These are phyloP conservation scores for Drosophila peninsularis DNA, from an alignment of 2,888 invertebrate species.

Conservation along the genomic window DNA sequence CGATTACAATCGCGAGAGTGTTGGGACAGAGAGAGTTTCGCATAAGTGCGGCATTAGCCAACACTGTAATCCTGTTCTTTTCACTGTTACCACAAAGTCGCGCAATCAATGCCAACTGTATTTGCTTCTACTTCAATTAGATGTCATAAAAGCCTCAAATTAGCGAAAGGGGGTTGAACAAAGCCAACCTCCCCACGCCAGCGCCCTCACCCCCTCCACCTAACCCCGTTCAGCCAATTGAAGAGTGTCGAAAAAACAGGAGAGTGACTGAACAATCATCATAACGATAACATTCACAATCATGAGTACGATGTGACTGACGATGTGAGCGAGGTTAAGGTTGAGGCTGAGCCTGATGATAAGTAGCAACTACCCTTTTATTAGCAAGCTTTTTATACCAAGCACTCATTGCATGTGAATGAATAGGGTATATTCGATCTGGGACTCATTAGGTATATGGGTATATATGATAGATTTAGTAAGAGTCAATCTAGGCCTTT, in stretches of 20 bases:
- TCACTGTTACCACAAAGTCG: slow-evolving; percentile 25
- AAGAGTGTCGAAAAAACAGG: slow-evolving; percentile 45
- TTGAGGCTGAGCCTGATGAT: slow-evolving; percentile 23
- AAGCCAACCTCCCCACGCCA: neutral
- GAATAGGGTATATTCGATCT: neutral
- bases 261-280: slow-evolving; percentile 18
- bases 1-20: slow-evolving; percentile 34
- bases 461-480: too few species aligned
- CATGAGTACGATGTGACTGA: slow-evolving; percentile 15
- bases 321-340: neutral
- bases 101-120: slow-evolving; percentile 59
- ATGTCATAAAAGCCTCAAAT: slow-evolving; percentile 68
- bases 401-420: neutral
- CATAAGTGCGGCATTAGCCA: slow-evolving; percentile 23
- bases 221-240: slow-evolving; percentile 27
- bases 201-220: neutral
- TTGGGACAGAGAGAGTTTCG: neutral
- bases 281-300: slow-evolving; percentile 53
- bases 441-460: too few species aligned
- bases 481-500: too few species aligned
- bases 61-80: slow-evolving; percentile 9
- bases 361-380: slow-evolving; percentile 71
- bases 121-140: slow-evolving; percentile 61
- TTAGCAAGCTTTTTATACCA: slow-evolving; percentile 40
- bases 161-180: slow-evolving; percentile 51